A percentile compares a stretch with the other conserved stretches of the same genome.
Evolutionary conservation across 2,797 vertebrate species (phyloP).

Genomic region (Rhadinocentrus ornatus): DNA sequence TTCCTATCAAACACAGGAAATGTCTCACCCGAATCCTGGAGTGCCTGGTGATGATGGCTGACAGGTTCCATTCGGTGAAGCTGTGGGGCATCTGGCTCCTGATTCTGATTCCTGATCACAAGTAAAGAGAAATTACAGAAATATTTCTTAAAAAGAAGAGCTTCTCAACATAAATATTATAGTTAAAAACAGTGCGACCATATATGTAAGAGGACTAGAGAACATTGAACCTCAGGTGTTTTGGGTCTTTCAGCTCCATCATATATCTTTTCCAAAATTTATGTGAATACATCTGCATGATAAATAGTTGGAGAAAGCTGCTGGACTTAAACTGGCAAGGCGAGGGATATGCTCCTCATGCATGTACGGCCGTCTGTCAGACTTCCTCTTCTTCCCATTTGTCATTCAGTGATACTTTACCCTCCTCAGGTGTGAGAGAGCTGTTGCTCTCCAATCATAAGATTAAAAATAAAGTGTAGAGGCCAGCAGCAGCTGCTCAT

Average conservation of each 20-base stretch:
- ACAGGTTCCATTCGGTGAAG: conserved; percentile 27
- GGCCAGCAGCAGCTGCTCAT: conserved; percentile 58
- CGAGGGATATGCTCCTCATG: conserved; percentile 32
- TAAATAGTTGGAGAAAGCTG: conserved; percentile 38
- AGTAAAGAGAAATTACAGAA: conserved; percentile 8
- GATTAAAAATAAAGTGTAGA: conserved; percentile 51
- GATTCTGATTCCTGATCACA: conserved; percentile 58
- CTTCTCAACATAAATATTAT: conserved; percentile 20
- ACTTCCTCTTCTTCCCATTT: conserved; percentile 54
- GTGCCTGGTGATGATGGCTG: conserved; percentile 36
- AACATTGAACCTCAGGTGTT: conserved; percentile 21
- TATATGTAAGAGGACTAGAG: background rate
- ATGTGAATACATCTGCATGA: conserved; percentile 34
- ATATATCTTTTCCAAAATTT: conserved; percentile 9
- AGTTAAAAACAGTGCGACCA: conserved; percentile 12
- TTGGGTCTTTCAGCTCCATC: conserved; percentile 12
- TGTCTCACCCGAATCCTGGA: conserved; percentile 64
- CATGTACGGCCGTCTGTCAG: conserved; percentile 49
- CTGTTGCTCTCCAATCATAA: conserved; percentile 48
- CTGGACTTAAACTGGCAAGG: conserved; percentile 11
- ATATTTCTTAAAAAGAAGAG: background rate
- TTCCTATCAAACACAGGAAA: background rate
- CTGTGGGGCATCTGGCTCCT: conserved; percentile 32
- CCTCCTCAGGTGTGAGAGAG: conserved; percentile 53
- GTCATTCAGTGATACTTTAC: conserved; percentile 52